phyloP scores from a whole-genome alignment of 1,140 invertebrate species.

The Triops cancriformis region DNA sequence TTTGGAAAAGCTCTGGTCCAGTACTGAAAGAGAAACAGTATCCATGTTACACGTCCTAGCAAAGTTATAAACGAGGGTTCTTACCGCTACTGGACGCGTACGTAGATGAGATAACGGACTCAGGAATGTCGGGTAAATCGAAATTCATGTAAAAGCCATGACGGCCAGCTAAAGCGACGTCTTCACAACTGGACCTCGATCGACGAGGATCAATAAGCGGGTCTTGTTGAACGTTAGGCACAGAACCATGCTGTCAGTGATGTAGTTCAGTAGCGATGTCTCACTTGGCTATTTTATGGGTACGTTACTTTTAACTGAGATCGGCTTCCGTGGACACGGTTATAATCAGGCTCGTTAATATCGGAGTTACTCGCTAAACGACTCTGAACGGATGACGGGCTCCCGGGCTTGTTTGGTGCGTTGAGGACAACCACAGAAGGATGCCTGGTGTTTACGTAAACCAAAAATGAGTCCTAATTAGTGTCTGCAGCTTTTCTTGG shows the following conservation, averaged over 20 bases:
- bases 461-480: not conserved
- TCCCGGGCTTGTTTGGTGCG: not conserved
- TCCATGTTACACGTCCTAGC: not conserved
- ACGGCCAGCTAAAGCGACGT: slow-evolving; percentile 3
- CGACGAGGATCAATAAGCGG: not conserved
- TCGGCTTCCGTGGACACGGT: not conserved
- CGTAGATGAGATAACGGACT: slow-evolving; percentile 20
- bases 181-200: slow-evolving; percentile 19
- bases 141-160: slow-evolving; percentile 24
- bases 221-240: not conserved
- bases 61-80: not conserved
- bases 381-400: not conserved
- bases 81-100: slow-evolving; percentile 19
- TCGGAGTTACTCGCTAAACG: not conserved
- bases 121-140: slow-evolving; percentile 23
- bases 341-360: not conserved
- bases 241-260: not conserved
- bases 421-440: slow-evolving; percentile 9
- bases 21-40: not conserved
- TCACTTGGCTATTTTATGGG: not conserved
- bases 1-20: not conserved
- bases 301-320: not conserved
- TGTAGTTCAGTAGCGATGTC: not conserved
- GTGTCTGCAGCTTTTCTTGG: not conserved
- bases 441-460: not conserved